A percentile compares a stretch with the other conserved stretches of the same genome.
These are phyloP conservation scores for Malaclemys terrapin DNA, from an alignment of 2,113 vertebrate species.

Conservation along the genomic window DNA sequence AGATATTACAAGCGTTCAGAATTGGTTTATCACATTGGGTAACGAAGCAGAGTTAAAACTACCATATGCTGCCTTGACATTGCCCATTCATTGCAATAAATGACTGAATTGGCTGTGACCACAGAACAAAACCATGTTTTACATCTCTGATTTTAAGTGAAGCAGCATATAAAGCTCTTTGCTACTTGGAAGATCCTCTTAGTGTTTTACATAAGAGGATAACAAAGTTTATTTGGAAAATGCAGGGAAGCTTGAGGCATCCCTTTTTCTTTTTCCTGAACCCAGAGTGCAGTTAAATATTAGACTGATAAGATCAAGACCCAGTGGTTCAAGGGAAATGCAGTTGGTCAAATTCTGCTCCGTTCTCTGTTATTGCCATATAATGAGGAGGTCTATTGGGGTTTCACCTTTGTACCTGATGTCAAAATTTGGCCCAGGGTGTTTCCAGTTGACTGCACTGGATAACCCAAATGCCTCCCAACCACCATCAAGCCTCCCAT, in stretches of 20 bases:
- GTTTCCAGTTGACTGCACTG: background rate
- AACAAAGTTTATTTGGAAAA: slow-evolving; percentile 59
- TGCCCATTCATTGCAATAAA: slow-evolving; percentile 67
- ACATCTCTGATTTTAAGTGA: slow-evolving; percentile 60
- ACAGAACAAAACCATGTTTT: slow-evolving; percentile 54
- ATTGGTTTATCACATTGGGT: slow-evolving; percentile 45
- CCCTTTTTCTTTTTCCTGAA: slow-evolving; percentile 44
- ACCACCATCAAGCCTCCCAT: slow-evolving; percentile 30
- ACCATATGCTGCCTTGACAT: slow-evolving; percentile 59
- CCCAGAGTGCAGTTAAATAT: slow-evolving; percentile 30
- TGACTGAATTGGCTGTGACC: slow-evolving; percentile 48
- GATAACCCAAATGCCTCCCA: slow-evolving; percentile 32
- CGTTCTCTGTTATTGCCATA: background rate
- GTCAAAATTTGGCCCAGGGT: background rate
- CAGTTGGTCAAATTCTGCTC: slow-evolving; percentile 16
- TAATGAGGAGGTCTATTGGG: background rate
- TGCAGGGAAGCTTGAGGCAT: background rate
- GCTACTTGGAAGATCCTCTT: slow-evolving; percentile 44
- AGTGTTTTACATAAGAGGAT: slow-evolving; percentile 58
- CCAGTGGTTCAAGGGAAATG: background rate
- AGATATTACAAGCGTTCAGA: slow-evolving; percentile 10
- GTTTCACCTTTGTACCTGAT: slow-evolving; percentile 26
- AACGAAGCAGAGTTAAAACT: slow-evolving; percentile 69
- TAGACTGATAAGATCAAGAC: background rate
- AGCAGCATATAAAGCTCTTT: slow-evolving; percentile 33